Base-by-base conservation (phyloP, 2,797 vertebrate genomes). In the Acanthiza pusilla region DNA sequence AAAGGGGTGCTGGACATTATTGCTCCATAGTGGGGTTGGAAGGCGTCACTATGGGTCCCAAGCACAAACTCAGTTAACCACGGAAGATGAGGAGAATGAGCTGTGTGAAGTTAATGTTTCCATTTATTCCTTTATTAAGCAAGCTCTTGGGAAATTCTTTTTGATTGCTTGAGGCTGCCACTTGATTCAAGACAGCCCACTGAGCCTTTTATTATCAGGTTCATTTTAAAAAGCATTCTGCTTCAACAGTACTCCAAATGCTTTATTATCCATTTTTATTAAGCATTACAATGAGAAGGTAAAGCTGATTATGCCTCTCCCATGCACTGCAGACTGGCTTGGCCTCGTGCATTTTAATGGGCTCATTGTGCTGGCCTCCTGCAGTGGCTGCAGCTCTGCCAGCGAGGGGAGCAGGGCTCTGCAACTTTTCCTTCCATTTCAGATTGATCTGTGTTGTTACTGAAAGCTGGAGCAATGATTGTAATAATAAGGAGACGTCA, bases 121-220 rank as follows among this genome's bases (percentile, higher is more conserved):
- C 72, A 74, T 88, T 85, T 72, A 45, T 94, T 85, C 68, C 62
- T 81, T 91, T 89, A 78, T 70, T 91, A 72, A 92, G 58, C 40
- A 93, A 97, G 47, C 78, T 94, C 73, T 89, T 66, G 85, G 87
- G 92, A 94, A 94, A 93, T 85, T 70, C 47, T 84, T 88, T 94
- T 53, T 70, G 53, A 78, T 94, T 96, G 73, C 66, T 92, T 40
- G 36, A 93, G 82, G 27, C 47, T 89, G 43, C 36, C 38, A 68
- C 79, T 94, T 42, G 29, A 78, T 84, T 94, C 54, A 60, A 75
- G 81, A 82, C 87, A 92, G 53, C 65, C 72, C 53, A 75, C 65
- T 30, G 58, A 75, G 82, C 58, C 40, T 93, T 94, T 91, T 88
- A 81, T 85, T 84, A 75, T 57, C 66, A 88, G 40, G 79, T 84